These are phyloP conservation scores for Arothron firmamentum DNA, from an alignment of 2,113 vertebrate species.

Conservation along the genomic window DNA sequence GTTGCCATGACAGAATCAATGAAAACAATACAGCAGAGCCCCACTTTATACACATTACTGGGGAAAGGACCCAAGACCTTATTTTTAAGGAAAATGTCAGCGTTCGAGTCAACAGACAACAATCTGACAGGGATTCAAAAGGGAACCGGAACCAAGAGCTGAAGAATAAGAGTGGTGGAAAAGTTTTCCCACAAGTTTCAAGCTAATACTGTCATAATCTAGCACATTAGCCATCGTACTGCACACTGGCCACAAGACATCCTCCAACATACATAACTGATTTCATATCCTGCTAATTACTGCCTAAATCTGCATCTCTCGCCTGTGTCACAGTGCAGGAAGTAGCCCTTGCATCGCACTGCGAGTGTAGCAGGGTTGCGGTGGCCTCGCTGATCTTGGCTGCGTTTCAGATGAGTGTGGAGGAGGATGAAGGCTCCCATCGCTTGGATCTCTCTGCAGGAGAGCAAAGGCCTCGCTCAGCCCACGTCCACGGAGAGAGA, in stretches of 20 bases:
- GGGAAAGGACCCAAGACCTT: constrained; percentile 21
- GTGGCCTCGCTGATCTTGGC: constrained; percentile 49
- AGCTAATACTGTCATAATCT: not conserved
- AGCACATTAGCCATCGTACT: not conserved
- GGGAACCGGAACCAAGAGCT: constrained; percentile 18
- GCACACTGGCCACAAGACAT: no score
- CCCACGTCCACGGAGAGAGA: constrained; percentile 48
- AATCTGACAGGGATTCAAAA: constrained; percentile 7
- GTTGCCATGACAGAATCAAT: constrained; percentile 71
- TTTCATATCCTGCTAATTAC: constrained; percentile 11
- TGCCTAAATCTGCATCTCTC: not conserved
- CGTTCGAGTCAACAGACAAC: constrained; percentile 28
- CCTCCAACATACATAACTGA: not conserved
- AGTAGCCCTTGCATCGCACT: constrained; percentile 31
- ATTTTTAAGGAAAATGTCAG: constrained; percentile 51
- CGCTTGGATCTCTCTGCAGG: constrained; percentile 25
- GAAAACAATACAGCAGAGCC: constrained; percentile 65
- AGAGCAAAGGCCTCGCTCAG: constrained; percentile 46
- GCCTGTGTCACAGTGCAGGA: constrained; percentile 7
- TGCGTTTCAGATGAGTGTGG: constrained; percentile 53
- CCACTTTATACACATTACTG: constrained; percentile 46
- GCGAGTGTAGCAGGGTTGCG: constrained; percentile 30
- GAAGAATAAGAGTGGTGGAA: not conserved
- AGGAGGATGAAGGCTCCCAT: constrained; percentile 58
- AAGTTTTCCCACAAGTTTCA: not conserved